Conservation (phyloP, 2,888 invertebrate genomes). For the Hoplodrina blanda region DNA sequence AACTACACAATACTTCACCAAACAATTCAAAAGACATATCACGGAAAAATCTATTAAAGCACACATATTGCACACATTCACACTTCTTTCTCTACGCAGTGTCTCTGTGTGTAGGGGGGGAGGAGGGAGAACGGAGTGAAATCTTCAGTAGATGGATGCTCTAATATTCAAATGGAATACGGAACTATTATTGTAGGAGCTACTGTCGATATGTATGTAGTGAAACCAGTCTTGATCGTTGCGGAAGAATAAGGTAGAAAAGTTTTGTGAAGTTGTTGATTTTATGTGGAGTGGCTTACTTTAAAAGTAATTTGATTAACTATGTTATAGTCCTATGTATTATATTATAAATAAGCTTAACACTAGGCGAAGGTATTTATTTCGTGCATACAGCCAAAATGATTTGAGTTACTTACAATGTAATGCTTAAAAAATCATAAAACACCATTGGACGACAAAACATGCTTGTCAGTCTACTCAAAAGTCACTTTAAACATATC, state of each 20-base stretch:
- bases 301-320: no score
- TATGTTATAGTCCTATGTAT: no score
- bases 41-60: conserved; percentile 66
- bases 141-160: conserved; percentile 90
- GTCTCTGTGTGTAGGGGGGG: conserved; percentile 66
- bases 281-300: not conserved
- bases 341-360: no score
- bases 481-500: conserved; percentile 16
- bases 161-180: conserved; percentile 91
- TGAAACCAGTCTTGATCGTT: conserved; percentile 75
- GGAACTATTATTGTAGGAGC: conserved; percentile 91
- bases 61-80: conserved; percentile 52
- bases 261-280: not conserved
- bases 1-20: conserved; percentile 34
- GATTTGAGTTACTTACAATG: not conserved
- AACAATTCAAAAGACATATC: conserved; percentile 56
- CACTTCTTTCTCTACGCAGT: conserved; percentile 52
- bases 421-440: not conserved
- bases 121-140: conserved; percentile 74
- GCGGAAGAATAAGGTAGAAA: conserved; percentile 10
- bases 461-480: conserved; percentile 22
- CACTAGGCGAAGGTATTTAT: not conserved
- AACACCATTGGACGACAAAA: not conserved
- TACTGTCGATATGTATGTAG: conserved; percentile 86
- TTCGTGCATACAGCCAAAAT: no score